These are phyloP conservation scores for Aspidiotus destructor DNA, from an alignment of 2,888 invertebrate species.

Conservation along the genomic window DNA sequence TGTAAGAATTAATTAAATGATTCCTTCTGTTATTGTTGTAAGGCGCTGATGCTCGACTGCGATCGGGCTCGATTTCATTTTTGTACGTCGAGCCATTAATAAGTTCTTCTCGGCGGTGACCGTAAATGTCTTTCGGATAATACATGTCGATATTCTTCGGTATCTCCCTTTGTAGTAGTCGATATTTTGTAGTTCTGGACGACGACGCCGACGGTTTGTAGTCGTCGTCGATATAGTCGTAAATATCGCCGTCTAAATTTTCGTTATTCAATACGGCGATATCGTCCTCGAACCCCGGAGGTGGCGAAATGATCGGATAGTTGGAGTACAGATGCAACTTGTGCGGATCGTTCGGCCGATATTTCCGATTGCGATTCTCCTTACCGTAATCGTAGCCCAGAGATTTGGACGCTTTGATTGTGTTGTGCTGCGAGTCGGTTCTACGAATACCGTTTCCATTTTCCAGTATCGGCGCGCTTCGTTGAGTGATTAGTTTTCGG, in stretches of 20 bases:
- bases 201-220: background rate
- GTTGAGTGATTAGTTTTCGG: background rate
- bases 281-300: constrained; percentile 57
- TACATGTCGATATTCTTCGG: background rate
- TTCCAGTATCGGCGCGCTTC: background rate
- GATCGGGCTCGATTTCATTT: background rate
- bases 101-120: constrained; percentile 9
- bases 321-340: constrained; percentile 7
- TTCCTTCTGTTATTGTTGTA: background rate
- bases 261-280: background rate
- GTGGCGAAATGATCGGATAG: constrained; percentile 56
- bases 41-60: constrained; percentile 2
- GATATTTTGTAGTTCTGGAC: background rate
- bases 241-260: background rate
- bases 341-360: constrained; percentile 3
- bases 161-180: background rate
- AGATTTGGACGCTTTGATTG: constrained; percentile 8
- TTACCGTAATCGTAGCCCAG: background rate
- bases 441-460: constrained; percentile 13
- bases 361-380: background rate
- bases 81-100: constrained; percentile 8
- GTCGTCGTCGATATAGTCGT: background rate
- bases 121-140: background rate
- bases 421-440: constrained; percentile 2
- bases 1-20: background rate